Percentiles rank a stretch among this genome's conserved stretches.
These are phyloP conservation scores for Drosophila hamatofila DNA, from an alignment of 2,888 invertebrate species.

Conservation along the genomic window DNA sequence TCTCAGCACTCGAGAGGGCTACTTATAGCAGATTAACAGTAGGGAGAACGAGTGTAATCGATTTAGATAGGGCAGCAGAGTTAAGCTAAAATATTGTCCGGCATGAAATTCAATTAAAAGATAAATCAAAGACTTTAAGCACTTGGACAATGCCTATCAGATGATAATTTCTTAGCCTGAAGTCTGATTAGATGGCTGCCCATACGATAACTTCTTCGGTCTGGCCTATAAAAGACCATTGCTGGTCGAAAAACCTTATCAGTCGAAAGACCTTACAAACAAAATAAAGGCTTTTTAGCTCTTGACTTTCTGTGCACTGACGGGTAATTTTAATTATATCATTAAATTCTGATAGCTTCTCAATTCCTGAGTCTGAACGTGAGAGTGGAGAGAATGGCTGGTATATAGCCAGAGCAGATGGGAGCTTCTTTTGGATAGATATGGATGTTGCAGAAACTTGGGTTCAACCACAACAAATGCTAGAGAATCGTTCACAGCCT, in stretches of 20 bases:
- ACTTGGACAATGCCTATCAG: constrained; percentile 30
- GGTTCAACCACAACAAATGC: too few species aligned
- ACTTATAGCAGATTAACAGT: neutral
- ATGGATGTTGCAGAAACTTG: constrained; percentile 58
- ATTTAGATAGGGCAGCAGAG: constrained; percentile 27
- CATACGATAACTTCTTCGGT: constrained; percentile 12
- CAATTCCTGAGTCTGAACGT: constrained; percentile 54
- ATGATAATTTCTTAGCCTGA: constrained; percentile 29
- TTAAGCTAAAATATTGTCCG: constrained; percentile 3
- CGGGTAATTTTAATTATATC: too few species aligned
- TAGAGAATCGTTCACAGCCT: too few species aligned
- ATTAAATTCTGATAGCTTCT: too few species aligned
- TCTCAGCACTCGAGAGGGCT: neutral
- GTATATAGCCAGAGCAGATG: constrained; percentile 70
- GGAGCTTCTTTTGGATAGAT: constrained; percentile 65
- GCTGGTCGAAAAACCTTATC: neutral
- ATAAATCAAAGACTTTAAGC: constrained; percentile 17
- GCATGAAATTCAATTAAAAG: constrained; percentile 43
- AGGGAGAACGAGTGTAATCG: neutral
- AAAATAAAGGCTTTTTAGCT: constrained; percentile 53
- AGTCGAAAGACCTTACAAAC: constrained; percentile 8
- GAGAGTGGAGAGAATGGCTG: constrained; percentile 73
- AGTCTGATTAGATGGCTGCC: constrained; percentile 28
- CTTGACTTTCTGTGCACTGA: constrained; percentile 48
- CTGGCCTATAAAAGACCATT: constrained; percentile 49